These are phyloP conservation scores for Tetragnatha montana DNA, from an alignment of 2,888 invertebrate genomes.

Conservation along the genomic window DNA sequence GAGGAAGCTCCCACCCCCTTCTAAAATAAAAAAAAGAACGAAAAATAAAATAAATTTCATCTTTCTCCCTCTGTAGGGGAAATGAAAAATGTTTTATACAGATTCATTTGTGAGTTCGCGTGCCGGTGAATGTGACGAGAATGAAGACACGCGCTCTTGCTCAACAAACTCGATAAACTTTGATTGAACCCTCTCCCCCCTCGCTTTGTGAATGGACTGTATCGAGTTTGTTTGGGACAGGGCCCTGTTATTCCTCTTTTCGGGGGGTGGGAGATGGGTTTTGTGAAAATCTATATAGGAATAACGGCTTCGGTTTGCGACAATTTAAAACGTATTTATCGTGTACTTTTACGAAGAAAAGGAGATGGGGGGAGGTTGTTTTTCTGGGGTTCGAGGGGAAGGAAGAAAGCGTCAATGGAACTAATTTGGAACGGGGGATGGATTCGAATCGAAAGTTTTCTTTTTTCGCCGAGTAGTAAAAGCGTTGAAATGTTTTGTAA, in stretches of 20 bases:
- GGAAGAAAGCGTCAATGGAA: no score
- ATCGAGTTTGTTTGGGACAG: slow-evolving; percentile 43
- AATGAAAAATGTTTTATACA: background rate
- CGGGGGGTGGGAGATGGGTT: background rate
- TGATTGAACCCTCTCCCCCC: slow-evolving; percentile 38
- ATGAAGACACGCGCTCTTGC: background rate
- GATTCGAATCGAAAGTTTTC: no score
- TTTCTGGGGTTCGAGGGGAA: background rate
- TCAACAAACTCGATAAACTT: slow-evolving; percentile 28
- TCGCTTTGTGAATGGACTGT: background rate
- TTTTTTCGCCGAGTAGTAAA: no score
- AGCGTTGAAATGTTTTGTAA: no score
- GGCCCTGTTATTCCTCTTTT: slow-evolving; percentile 3
- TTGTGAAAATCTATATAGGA: background rate
- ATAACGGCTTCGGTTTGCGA: background rate
- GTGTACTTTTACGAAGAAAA: background rate
- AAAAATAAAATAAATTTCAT: slow-evolving; percentile 6
- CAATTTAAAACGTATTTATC: background rate
- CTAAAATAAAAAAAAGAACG: background rate
- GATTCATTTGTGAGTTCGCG: background rate
- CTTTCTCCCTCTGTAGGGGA: background rate
- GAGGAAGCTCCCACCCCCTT: background rate
- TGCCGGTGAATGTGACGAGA: slow-evolving; percentile 27
- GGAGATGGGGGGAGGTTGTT: background rate
- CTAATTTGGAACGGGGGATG: no score